Evolutionary conservation across 2,888 invertebrate species (phyloP), one percentile per base, ranked within the genome.

Genomic region (Siphonodentalium dalli): DNA sequence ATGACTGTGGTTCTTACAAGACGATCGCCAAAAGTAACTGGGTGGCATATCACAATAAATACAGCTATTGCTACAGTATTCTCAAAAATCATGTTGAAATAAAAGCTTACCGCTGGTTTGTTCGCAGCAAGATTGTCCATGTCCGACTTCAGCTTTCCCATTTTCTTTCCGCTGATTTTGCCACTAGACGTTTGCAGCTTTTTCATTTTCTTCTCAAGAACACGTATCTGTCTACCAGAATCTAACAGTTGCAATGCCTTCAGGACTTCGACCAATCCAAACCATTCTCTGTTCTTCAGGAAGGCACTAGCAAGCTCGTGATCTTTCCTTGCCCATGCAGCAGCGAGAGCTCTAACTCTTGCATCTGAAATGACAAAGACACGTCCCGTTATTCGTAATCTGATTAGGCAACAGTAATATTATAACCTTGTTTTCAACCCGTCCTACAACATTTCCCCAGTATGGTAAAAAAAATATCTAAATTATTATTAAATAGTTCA

Each of bases 271-370:
- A 71, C 70, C 42, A 78, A 50, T 8, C 77, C 73, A 65, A 73
- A 78, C 43, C 63, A 58, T 3, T 69, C 65, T 7, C 65, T 56
- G 43, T 70, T 60, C 15, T 63, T 28, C 8, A 80, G 65, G 29
- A 79, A 68, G n/a, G 70, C 61, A 21, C 71, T 59, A 0, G 74
- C 72, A 52, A 80, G 44, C n/a, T 69, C 68, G 43, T 69, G 61
- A 54, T 79, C 79, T 39, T 74, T 66, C 24, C 78, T 61, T 5
- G 77, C 75, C 77, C 75, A 77, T 2, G 80, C 78, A 21, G 77
- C 74, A 9, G 78, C 74, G 27, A 80, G 49, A 4, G 73, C 72
- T 39, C 76, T 58, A 9, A 77, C 67, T 41, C 72, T 61, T 7
- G 79, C 74, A 69, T 77, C 77, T 75, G 61, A 29, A 62, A 54